Evolutionary conservation across 2,113 vertebrate species (phyloP).

Genomic region (Gavia stellata): DNA sequence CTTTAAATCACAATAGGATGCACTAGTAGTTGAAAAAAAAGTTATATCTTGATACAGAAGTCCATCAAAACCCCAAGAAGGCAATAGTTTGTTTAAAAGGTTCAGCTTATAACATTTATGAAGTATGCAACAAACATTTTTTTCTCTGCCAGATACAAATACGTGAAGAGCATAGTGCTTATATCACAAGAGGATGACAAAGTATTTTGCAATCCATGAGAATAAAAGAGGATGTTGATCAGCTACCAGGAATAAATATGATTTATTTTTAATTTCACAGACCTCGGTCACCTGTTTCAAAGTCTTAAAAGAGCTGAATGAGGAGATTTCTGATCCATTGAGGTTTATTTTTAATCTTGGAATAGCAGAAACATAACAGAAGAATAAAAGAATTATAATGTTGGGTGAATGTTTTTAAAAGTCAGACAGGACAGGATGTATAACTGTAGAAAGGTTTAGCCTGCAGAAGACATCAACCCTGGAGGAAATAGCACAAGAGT

Average conservation of each 20-base stretch:
- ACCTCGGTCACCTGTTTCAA: constrained; percentile 5
- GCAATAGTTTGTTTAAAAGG: not conserved
- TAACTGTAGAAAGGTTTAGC: not conserved
- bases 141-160: not conserved
- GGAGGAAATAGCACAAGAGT: not conserved
- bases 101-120: not conserved
- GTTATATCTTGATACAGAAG: not conserved
- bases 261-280: constrained; percentile 48
- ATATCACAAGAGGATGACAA: not conserved
- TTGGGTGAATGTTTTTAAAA: not conserved
- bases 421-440: not conserved
- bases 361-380: constrained; percentile 35
- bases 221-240: constrained; percentile 27
- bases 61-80: not conserved
- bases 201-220: not conserved
- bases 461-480: not conserved
- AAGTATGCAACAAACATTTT: not conserved
- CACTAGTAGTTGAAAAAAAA: not conserved
- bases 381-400: not conserved
- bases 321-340: constrained; percentile 6
- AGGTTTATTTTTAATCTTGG: constrained; percentile 52
- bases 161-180: not conserved
- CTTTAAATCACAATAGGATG: not conserved
- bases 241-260: constrained; percentile 4
- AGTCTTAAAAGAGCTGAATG: constrained; percentile 3